Base-by-base conservation (phyloP, 1,140 invertebrate species). In the Drosophila pallidifrons region DNA sequence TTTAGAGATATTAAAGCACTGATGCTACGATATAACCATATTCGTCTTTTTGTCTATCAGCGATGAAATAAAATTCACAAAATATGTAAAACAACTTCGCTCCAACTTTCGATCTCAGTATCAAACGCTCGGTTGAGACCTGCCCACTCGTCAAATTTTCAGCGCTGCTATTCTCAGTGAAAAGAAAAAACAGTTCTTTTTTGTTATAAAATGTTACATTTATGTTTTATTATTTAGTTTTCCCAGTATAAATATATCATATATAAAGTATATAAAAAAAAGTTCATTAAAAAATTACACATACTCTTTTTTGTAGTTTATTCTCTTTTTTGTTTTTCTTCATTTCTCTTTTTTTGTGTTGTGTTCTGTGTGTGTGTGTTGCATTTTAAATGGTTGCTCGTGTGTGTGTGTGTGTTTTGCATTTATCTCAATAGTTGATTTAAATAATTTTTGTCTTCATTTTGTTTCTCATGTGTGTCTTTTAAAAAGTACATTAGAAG, bases 131-230 rank as follows among this genome's bases (percentile, higher is more conserved):
- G 20, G 20, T 20, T 20, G 20, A 20, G 20, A 25, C 20, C 20
- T 25, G 20, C 20, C 20, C 20, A 25, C 20, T 25, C 0, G 20
- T 4, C 20, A 25, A 25, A 25, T 0, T 25, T 25, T 25, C 20
- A 25, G 20, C 20, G 20, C 20, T 25, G 20, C 20, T 3, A 25
- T 25, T 0, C 3, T 25, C 0, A 3, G 20, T 25, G 20, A 25
- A 32, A 3, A 1, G 0, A 32, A 32, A 6, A 32, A 32, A 5
- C 7, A 38, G 10, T 38, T n/a, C 2, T 32, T 35, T 70, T 82
- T 88, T 81, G 85, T 88, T 89, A 88, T 89, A 88, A 88, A 88
- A 88, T 88, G 85, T 89, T 88, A 89, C 85, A 89, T 87, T 87
- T 82, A 87, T 88, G 72, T 43, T 88, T 83, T 79, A 82, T 81